Evolutionary conservation across 2,113 vertebrate genomes (phyloP), one percentile per base, ranked within the genome.

Genomic region (Ophthalmolycus amberensis): DNA sequence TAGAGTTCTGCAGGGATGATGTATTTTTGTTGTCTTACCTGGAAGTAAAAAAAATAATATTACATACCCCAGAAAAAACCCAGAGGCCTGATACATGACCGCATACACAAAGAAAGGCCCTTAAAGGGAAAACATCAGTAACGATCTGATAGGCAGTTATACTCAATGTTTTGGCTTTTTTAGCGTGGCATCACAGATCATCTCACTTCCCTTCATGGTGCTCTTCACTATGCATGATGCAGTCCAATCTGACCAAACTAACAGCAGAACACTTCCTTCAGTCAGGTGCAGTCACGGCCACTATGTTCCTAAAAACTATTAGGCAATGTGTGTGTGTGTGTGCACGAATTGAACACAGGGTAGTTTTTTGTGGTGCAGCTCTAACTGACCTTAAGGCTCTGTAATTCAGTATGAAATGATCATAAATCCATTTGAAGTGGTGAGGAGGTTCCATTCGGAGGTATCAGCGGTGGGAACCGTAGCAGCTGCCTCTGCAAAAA

Each of bases 221-320:
- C 80, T 71, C 32, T 18, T 87, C 73, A 88, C 86, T 82, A 88
- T 86, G 81, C 69, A 88, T 84, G 71, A 80, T 25, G 0, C 27
- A 62, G 71, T 66, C 40, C 50, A 60, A 69, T 71, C 66, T 34
- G 69, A 12, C 40, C 48, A 60, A 82, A 77, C 77, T 46, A 77
- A 72, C 73, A 20, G 40, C 37, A 29, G 50, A 83, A n/a, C 58
- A 18, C 29, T 72, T 59, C 29, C 50, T 59, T 12, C 3, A 4
- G 20, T 65, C 67, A 79, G 71, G 62, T 77, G 80, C 66, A 63
- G 54, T 52, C 44, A 54, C 52, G 46, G 7, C 32, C 64, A n/a
- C 62, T n/a, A 6, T 60, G 54, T 69, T 22, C 60, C 34, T 71
- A 66, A 63, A 77, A 66, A 68, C 10, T 62, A 14, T 29, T 0